Evolutionary conservation across 2,113 vertebrate species (phyloP), one percentile per base, ranked within the genome.

Genomic region (Callithrix jacchus): DNA sequence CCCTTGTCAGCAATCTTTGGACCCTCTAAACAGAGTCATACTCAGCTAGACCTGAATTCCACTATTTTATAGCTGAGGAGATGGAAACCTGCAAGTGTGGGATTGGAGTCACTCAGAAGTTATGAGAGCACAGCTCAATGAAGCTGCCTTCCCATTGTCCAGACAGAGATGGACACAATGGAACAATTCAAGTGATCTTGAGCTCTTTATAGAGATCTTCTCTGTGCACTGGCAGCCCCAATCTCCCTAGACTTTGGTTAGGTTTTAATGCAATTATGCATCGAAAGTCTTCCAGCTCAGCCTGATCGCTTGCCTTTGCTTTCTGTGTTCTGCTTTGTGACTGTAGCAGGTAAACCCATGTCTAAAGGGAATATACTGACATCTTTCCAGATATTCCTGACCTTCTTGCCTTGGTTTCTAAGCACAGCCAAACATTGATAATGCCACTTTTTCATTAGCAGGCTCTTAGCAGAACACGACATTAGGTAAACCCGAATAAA

Each of bases 391-490:
- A 56, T 84, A 73, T 74, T 45, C 35, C n/a, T 86, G 85, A 88
- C 40, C 56, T 49, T 87, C 68, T 91, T 70, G 35, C 71, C 23
- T 77, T 14, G 42, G 54, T 30, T 71, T 82, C 49, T 58, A 88
- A 87, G 40, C 76, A 77, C 52, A 88, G 25, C 40, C 54, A 68
- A 80, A 30, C 0, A 5, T 66, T 77, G 84, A 76, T 61, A 82
- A 73, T 49, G 32, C 14, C 42, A 32, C 49, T 56, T 92, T 92
- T 40, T 93, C 79, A 77, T 95, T 92, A 96, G 76, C n/a, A 70
- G 68, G 71, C 79, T 68, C 87, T 88, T 49, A 77, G 77, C 27
- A 64, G 70, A 80, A 40, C 56, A 70, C 42, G 80, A 2, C 64
- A 42, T 79, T 64, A 42, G 27, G 54, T 82, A 81, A 95, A 91